These are phyloP conservation scores for Astreopora myriophthalma DNA, from an alignment of 64 coral and sea anemone genomes.

Conservation along the genomic window DNA sequence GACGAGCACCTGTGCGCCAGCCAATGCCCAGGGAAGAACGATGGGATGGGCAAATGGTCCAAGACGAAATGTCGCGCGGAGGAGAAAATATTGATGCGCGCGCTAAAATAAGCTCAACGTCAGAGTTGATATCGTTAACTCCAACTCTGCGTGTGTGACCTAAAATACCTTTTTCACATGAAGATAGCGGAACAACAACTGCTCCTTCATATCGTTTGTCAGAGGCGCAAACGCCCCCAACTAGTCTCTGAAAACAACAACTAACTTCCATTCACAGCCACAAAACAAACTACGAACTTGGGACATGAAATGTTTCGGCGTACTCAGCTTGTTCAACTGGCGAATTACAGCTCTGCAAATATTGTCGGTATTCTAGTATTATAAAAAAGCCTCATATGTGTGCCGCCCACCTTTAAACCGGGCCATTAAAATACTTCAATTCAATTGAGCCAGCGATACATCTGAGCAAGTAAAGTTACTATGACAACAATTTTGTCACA, in stretches of 20 bases:
- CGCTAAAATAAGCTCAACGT: conserved; percentile 30
- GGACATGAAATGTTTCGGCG: no score
- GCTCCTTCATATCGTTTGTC: conserved; percentile 11
- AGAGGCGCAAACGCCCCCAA: conserved; percentile 32
- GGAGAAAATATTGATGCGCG: conserved; percentile 21
- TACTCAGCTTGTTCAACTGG: no score
- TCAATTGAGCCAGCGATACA: no score
- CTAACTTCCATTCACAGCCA: conserved; percentile 11
- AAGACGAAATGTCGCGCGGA: conserved; percentile 39
- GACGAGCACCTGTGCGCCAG: conserved; percentile 46
- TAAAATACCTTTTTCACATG: background rate
- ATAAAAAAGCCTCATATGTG: no score
- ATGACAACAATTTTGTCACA: no score
- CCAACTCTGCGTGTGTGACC: background rate
- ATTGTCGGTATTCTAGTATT: no score
- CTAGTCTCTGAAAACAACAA: conserved; percentile 46
- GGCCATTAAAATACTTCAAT: no score
- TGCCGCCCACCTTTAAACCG: no score
- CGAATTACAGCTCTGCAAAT: no score
- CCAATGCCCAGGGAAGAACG: conserved; percentile 55
- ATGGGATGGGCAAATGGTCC: conserved; percentile 57
- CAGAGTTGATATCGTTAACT: background rate
- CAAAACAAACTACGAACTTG: no score
- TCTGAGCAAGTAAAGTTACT: no score
- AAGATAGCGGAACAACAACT: conserved; percentile 34